Evolutionary conservation across 1,140 invertebrate species (phyloP), one percentile per base, ranked within the genome.

Genomic region (Maniola jurtina): DNA sequence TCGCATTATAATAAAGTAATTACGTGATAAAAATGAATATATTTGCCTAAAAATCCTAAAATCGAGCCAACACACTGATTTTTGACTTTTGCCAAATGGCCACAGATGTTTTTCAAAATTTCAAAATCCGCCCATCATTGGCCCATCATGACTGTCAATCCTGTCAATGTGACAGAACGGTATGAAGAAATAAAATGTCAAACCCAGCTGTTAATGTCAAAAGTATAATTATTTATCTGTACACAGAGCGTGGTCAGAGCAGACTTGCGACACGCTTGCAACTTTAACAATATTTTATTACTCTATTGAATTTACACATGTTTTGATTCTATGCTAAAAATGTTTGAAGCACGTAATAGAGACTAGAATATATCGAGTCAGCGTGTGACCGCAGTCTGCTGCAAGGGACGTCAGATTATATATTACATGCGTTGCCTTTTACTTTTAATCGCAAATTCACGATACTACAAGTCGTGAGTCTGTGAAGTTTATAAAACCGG

Each of bases 31-130:
- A 47, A 70, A 68, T 45, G 71, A 79, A 79, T 80, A 81, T 83
- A 81, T 83, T 83, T 79, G 60, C 68, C 70, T 82, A 82, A 76
- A 52, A 83, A 73, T 70, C 68, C 70, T 82, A 82, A 76, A 52
- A 81, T 73, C 71, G 66, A 86, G 84, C 82, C 81, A 84, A 86
- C 83, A 82, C 84, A 83, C 79, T 82, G 66, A 73, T 81, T 82
- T 88, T 81, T 84, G 76, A 86, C 84, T 81, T 83, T 78, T 80
- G 74, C 71, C 76, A 81, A 84, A 81, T 82, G 74, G 68, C 62
- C 62, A 77, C 75, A 81, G 79, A 79, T 72, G 68, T 62, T 64
- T 62, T 68, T 54, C 15, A 8, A 54, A 40, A 9, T 40, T 40
- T 9, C 38, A 40, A 9, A 40, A 40, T 40, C 6, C 2, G 10